Evolutionary conservation across 2,888 invertebrate species (phyloP).

Genomic region (Drosophila eohydei): DNA sequence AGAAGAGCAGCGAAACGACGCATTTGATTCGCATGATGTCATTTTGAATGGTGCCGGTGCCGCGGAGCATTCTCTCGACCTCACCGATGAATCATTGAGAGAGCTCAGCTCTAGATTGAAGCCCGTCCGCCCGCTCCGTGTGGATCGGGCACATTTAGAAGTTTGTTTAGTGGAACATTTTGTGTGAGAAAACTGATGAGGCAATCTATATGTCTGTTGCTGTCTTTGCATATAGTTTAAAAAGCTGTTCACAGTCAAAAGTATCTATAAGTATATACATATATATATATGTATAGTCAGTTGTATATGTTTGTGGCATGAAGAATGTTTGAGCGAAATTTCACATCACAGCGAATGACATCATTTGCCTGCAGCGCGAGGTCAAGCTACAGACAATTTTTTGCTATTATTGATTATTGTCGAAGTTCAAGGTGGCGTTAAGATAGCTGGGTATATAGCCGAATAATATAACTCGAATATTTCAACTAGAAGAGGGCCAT

Average conservation of each 20-base stretch:
- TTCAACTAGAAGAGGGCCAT: neutral
- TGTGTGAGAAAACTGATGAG: constrained; percentile 1
- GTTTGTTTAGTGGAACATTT: neutral
- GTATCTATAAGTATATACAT: neutral
- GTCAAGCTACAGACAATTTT: constrained; percentile 36
- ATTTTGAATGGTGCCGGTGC: constrained; percentile 40
- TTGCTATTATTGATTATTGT: constrained; percentile 57
- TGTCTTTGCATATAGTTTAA: neutral
- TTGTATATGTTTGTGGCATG: constrained; percentile 26
- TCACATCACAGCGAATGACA: constrained; percentile 53
- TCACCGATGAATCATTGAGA: constrained; percentile 21
- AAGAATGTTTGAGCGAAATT: constrained; percentile 18
- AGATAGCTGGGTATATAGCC: neutral
- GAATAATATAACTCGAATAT: neutral
- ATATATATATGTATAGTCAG: neutral
- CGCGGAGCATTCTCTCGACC: constrained; percentile 28
- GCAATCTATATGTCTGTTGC: neutral
- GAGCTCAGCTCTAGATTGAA: constrained; percentile 19
- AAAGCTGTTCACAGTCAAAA: constrained; percentile 23
- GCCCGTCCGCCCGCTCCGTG: neutral
- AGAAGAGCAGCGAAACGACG: constrained; percentile 23
- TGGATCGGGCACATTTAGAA: neutral
- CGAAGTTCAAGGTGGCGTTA: constrained; percentile 57
- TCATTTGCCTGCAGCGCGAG: constrained; percentile 63
- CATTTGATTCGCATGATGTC: constrained; percentile 68